Conservation (phyloP, 2,113 vertebrate species). For the Upupa epops region DNA sequence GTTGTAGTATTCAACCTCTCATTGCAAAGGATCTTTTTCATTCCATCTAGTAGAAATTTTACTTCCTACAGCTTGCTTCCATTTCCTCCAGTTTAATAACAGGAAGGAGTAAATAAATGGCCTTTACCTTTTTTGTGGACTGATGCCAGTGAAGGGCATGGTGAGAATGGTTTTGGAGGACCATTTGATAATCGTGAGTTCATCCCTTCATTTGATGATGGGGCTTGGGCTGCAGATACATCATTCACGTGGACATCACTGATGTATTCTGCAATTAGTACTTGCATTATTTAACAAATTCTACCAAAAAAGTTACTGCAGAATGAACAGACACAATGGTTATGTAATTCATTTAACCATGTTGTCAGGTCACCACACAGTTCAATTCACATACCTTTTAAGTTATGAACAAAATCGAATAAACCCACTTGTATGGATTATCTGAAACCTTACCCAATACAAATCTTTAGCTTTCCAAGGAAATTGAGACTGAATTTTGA, state of each 20-base stretch:
- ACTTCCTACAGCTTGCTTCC: background rate
- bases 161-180: conserved; percentile 84
- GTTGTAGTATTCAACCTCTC: background rate
- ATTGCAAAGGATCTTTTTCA: background rate
- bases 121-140: conserved; percentile 90
- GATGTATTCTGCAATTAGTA: conserved; percentile 80
- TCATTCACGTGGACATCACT: conserved; percentile 86
- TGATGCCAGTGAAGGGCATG: conserved; percentile 81
- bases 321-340: background rate
- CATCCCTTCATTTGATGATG: conserved; percentile 77
- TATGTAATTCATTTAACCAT: background rate
- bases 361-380: background rate
- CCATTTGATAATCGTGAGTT: conserved; percentile 85
- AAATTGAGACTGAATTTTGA: background rate
- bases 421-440: accelerated
- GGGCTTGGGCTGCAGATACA: conserved; percentile 77
- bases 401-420: background rate
- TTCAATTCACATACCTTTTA: background rate
- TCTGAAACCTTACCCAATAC: background rate
- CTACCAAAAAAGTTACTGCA: background rate
- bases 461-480: background rate
- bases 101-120: background rate
- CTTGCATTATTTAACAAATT: background rate
- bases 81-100: background rate
- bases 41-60: background rate